Evolutionary conservation across 2,797 vertebrate species (phyloP), one percentile per base, ranked within the genome.

Genomic region (Toxotes lorentzi): DNA sequence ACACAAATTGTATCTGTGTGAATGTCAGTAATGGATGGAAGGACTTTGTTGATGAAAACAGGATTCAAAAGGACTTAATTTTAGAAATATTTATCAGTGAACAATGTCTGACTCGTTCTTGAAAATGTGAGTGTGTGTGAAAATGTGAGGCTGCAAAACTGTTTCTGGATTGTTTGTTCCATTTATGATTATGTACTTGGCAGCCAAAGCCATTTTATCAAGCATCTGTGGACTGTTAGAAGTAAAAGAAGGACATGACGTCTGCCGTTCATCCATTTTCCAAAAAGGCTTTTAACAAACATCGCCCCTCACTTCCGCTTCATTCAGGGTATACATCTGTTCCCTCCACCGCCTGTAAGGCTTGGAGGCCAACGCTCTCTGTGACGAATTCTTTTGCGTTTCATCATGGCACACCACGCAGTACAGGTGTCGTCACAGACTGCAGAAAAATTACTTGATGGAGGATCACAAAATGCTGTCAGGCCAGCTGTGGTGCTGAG

Each of bases 11-110:
- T 27, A 27, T 2, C 27, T 67, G 48, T 5, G 27, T 64, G 30
- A 79, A 64, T 68, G 53, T 67, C 59, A 59, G 34, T 35, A 64
- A 45, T 14, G 2, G 17, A 72, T 80, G 43, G 69, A 76, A 62
- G 34, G 7, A 32, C 35, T 41, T 58, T 45, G 48, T 35, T 34
- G 24, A 24, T 43, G 9, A 66, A 73, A 66, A 32, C 21, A 5
- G 17, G 58, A 59, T 8, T 82, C 34, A 65, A n/a, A 63, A 7
- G 47, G 47, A 53, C n/a, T 61, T 61, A 63, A 35, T 58, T 53
- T 47, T 17, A 17, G 34, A 73, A 67, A 75, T 38, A 21, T 68
- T 72, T 35, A 41, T 58, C 76, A 23, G 23, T n/a, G 23, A 76
- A 62, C 50, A 64, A 70, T 60, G 38, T 75, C 38, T 48, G 61